Base-by-base conservation (phyloP, 2,888 invertebrate species). In the Hypena proboscidalis region DNA sequence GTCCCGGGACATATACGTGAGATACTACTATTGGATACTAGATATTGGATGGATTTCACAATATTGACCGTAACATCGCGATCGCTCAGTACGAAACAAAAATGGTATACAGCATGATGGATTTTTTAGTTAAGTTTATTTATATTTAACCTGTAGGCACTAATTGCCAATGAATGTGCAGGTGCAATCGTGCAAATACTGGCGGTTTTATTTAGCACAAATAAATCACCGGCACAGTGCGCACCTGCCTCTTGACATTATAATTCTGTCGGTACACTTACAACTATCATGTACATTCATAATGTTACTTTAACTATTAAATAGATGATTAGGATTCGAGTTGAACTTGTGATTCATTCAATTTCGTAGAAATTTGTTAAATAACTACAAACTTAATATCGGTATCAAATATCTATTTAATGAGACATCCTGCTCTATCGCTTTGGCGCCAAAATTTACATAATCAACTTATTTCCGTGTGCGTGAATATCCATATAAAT, bases 381-480 rank as follows among this genome's bases (percentile, higher is more conserved):
- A 36, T 46, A 39, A 38, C 37, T 37, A 41, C 46, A 51, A 58
- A 26, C 11, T n/a, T n/a, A 25, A 7, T 17, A 4, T 11, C 15
- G 9, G 25, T 11, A 25, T n/a, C 14, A 8, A 34, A 14, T 26
- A 35, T 20, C 8, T 21, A 14, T 25, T 7, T 21, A 26, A 9
- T 29, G 7, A 21, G 9, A 36, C 20, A 29, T 59, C 38, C 41
- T 32, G 42, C 39, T 49, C 44, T 58, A 44, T 59, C 40, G 57
- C 42, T 47, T 31, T 34, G 41, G 58, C 40, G 43, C 48, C 43
- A 32, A 41, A 53, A 54, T 58, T 63, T 49, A 11, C 55, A 58
- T 58, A 58, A 47, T 48, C 31, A 48, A 45, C 37, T 30, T 21
- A 44, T 45, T 53, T 53, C 48, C 54, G 64, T 39, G 32, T 46